Percentiles rank a stretch among this genome's conserved stretches.
These are phyloP conservation scores for Anoplius nigerrimus DNA, from an alignment of 2,888 invertebrate species.

Conservation along the genomic window DNA sequence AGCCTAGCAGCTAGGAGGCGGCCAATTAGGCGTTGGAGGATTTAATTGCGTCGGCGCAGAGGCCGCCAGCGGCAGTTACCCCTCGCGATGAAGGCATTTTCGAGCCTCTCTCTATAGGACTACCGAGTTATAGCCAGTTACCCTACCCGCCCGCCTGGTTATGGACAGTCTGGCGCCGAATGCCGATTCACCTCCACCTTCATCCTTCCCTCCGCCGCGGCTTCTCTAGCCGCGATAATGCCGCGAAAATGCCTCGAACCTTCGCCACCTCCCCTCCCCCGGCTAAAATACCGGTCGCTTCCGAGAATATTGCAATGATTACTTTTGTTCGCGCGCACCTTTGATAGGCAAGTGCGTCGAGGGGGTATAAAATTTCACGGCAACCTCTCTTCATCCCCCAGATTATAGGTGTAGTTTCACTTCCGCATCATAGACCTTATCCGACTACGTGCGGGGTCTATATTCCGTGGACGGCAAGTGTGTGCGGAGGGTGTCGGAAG, in stretches of 20 bases:
- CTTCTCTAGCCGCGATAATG: too few relatives aligned
- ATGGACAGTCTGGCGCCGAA: conserved; percentile 1
- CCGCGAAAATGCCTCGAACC: not conserved
- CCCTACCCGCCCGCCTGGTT: too few relatives aligned
- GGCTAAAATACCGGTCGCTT: conserved; percentile 6
- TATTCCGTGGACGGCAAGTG: too few relatives aligned
- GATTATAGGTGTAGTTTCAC: not conserved
- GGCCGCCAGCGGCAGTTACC: conserved; percentile 21
- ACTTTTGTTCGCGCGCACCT: too few relatives aligned
- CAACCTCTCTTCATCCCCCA: too few relatives aligned
- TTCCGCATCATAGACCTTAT: conserved; percentile 17
- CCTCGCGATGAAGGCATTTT: conserved; percentile 33
- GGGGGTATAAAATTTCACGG: too few relatives aligned
- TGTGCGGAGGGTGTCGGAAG: too few relatives aligned
- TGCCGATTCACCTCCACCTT: not conserved
- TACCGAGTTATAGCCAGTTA: too few relatives aligned
- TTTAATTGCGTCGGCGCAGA: conserved; percentile 61
- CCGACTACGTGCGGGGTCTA: not conserved
- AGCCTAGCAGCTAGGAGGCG: conserved; percentile 45
- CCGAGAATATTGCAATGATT: too few relatives aligned
- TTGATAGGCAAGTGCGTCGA: too few relatives aligned
- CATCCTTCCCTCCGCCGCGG: too few relatives aligned
- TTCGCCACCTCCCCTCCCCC: conserved; percentile 10
- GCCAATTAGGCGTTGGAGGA: conserved; percentile 61
- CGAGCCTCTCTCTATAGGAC: not conserved